Percentiles rank a stretch among this genome's conserved stretches.
Evolutionary conservation across 2,113 vertebrate genomes (phyloP).

Genomic region (Scophthalmus maximus): DNA sequence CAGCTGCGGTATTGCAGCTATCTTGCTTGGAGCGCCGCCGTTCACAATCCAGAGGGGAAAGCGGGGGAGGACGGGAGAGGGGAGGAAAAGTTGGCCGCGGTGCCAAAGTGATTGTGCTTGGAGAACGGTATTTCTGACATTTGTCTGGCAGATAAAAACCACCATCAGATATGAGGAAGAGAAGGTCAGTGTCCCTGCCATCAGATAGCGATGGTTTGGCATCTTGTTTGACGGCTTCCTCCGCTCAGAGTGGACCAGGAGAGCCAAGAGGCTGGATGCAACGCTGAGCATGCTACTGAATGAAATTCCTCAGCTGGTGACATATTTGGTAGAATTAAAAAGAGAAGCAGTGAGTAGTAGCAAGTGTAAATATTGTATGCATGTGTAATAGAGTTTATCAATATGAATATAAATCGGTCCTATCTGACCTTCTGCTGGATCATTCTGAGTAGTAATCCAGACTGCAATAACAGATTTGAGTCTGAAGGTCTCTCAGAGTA

Average conservation of each 20-base stretch:
- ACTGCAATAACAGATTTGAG: constrained; percentile 31
- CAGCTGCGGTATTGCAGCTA: constrained; percentile 62
- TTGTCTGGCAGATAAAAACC: constrained; percentile 80
- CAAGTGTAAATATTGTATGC: neutral
- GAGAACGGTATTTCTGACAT: constrained; percentile 82
- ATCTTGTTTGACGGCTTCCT: constrained; percentile 68
- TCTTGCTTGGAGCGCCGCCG: constrained; percentile 39
- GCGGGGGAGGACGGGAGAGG: neutral
- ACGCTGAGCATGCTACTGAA: neutral
- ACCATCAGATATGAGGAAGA: constrained; percentile 78
- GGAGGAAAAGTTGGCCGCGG: constrained; percentile 38
- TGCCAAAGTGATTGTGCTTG: constrained; percentile 73
- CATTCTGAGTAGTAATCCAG: constrained; percentile 11
- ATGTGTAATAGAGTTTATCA: neutral
- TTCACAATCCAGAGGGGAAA: constrained; percentile 23
- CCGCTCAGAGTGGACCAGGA: constrained; percentile 30
- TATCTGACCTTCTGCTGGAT: constrained; percentile 37
- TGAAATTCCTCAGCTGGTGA: constrained; percentile 12
- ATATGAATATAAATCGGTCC: constrained; percentile 14
- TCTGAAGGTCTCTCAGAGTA: constrained; percentile 27
- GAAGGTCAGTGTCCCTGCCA: constrained; percentile 79
- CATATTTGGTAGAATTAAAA: neutral
- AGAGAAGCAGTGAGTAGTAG: neutral
- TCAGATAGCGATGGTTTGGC: constrained; percentile 69
- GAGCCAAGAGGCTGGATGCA: constrained; percentile 27